phyloP scores from a whole-genome alignment of 30 jellyfish, hydroid and myxozoan species.

The Sanderia malayensis region DNA sequence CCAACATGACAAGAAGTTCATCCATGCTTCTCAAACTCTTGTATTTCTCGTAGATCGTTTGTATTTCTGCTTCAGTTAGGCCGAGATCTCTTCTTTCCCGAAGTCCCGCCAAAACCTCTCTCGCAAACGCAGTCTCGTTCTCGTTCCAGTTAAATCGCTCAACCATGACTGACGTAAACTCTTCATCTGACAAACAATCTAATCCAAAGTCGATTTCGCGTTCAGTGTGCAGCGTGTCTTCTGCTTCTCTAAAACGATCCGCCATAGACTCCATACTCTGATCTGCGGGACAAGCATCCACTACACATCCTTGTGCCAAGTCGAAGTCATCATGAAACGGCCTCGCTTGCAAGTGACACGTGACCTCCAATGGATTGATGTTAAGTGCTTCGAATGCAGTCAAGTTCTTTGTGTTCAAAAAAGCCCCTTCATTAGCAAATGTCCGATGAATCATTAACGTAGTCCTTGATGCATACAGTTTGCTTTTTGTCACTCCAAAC shows the following conservation, averaged over 20 bases:
- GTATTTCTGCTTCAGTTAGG: conserved; percentile 8
- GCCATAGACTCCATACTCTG: not conserved
- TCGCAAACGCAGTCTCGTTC: conserved; percentile 32
- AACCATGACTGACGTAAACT: conserved; percentile 6
- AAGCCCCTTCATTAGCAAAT: conserved; percentile 22
- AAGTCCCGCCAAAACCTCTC: conserved; percentile 16
- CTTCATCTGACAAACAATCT: not conserved
- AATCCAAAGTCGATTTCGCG: conserved; percentile 18
- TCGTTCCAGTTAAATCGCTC: conserved; percentile 29
- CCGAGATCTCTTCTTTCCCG: conserved; percentile 18
- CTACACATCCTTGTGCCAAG: not conserved
- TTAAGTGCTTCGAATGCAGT: conserved; percentile 49
- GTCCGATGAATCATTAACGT: conserved; percentile 67
- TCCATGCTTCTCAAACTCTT: conserved; percentile 10
- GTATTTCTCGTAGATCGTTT: not conserved
- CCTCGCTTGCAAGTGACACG: conserved; percentile 18
- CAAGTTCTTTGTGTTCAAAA: conserved; percentile 18
- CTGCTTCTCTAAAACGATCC: conserved; percentile 14
- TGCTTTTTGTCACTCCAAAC: conserved; percentile 19
- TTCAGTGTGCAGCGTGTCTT: not conserved
- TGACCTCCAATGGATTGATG: conserved; percentile 49
- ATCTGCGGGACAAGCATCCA: not conserved
- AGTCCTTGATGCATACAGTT: conserved; percentile 64
- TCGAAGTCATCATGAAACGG: conserved; percentile 26
- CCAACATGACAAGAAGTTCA: conserved; percentile 11